A percentile compares a stretch with the other conserved stretches of the same genome.
These are phyloP conservation scores for Amphipyra tragopoginis DNA, from an alignment of 2,888 invertebrate genomes.

Conservation along the genomic window DNA sequence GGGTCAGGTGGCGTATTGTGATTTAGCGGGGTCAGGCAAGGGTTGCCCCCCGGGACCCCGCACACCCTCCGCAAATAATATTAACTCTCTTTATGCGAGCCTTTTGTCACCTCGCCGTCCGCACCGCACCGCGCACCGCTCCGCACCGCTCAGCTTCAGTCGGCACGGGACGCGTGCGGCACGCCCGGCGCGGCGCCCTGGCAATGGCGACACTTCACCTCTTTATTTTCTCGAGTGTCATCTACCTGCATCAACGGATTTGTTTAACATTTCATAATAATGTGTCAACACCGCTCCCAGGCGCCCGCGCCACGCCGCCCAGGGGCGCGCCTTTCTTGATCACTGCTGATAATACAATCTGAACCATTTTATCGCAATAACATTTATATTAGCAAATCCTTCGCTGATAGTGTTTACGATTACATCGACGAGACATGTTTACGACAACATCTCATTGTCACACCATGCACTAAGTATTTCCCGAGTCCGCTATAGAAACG, in stretches of 20 bases:
- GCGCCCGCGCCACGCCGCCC: background rate
- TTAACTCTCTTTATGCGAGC: constrained; percentile 76
- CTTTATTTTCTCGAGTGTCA: background rate
- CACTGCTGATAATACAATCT: constrained; percentile 32
- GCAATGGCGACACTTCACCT: constrained; percentile 1
- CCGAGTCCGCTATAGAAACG: background rate
- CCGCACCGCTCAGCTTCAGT: background rate
- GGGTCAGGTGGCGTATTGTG: constrained; percentile 71
- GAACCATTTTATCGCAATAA: constrained; percentile 29
- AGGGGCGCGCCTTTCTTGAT: constrained; percentile 36
- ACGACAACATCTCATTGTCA: constrained; percentile 3
- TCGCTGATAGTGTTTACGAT: constrained; percentile 24
- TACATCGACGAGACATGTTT: constrained; percentile 17
- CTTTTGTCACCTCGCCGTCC: constrained; percentile 68
- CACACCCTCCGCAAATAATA: constrained; percentile 72
- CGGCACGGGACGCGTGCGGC: too few relatives aligned
- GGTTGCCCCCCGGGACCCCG: constrained; percentile 54
- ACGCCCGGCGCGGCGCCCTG: too few relatives aligned
- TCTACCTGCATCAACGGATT: constrained; percentile 17
- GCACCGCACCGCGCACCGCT: constrained; percentile 17
- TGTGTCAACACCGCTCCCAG: constrained; percentile 24
- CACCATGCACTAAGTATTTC: background rate
- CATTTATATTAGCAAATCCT: constrained; percentile 30
- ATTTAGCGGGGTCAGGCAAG: constrained; percentile 63
- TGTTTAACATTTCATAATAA: constrained; percentile 6